A percentile compares a stretch with the other conserved stretches of the same genome.
Evolutionary conservation across 30 jellyfish, hydroid and myxozoan genomes (phyloP).

Genomic region (Aurelia aurita): DNA sequence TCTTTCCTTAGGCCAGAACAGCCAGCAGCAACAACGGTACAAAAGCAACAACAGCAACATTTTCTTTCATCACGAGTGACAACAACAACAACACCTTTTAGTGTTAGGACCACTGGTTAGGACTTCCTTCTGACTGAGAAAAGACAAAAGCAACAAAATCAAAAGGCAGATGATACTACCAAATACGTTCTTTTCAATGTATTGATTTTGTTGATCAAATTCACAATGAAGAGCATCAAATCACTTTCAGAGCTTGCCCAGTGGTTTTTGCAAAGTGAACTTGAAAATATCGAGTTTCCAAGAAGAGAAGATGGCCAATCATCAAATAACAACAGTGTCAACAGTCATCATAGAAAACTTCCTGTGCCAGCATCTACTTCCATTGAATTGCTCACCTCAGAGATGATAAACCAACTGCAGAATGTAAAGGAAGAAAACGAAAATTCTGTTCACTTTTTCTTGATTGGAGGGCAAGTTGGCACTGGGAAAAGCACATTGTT

Average conservation of each 20-base stretch:
- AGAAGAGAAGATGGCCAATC: neutral
- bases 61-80: no score
- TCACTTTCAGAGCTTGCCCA: conserved; percentile 21
- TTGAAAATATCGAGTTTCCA: neutral
- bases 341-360: neutral
- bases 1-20: no score
- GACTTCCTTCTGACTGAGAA: no score
- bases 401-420: neutral
- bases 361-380: neutral
- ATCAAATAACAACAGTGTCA: neutral
- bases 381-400: neutral
- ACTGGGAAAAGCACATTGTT: conserved; percentile 25
- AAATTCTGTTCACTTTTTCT: neutral
- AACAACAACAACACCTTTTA: no score
- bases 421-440: neutral
- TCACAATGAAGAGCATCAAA: no score
- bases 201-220: no score
- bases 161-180: no score
- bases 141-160: no score
- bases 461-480: conserved; percentile 9
- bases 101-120: no score
- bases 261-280: conserved; percentile 32
- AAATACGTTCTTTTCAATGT: no score
- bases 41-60: no score
- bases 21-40: no score